A percentile compares a stretch with the other conserved stretches of the same genome.
These are phyloP conservation scores for Volucella zonaria DNA, from an alignment of 2,888 invertebrate species.

Conservation along the genomic window DNA sequence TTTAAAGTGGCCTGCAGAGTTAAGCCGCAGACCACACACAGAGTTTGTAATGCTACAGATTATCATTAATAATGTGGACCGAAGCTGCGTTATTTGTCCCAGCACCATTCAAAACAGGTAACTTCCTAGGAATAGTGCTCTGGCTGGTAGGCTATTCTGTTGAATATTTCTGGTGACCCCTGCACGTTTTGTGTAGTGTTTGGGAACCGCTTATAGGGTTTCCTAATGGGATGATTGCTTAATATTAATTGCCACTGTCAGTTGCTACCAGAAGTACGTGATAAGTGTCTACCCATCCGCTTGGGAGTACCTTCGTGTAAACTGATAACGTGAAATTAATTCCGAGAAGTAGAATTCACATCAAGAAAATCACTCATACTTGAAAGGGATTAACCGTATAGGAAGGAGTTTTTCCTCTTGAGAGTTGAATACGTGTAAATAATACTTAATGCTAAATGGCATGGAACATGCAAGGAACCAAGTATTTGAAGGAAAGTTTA, in stretches of 20 bases:
- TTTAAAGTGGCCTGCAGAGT: constrained; percentile 64
- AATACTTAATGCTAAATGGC: not conserved
- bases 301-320: constrained; percentile 56
- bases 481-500: too few species aligned
- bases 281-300: constrained; percentile 67
- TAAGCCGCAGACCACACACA: constrained; percentile 69
- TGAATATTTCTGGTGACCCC: constrained; percentile 61
- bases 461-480: too few species aligned
- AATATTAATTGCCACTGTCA: constrained; percentile 74
- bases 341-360: constrained; percentile 67
- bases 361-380: constrained; percentile 43
- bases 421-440: constrained; percentile 3
- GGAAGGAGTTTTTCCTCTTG: constrained; percentile 21
- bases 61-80: constrained; percentile 74
- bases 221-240: constrained; percentile 71
- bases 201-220: constrained; percentile 45
- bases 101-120: constrained; percentile 65
- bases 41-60: constrained; percentile 71
- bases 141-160: constrained; percentile 53
- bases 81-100: constrained; percentile 71
- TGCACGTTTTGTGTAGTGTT: constrained; percentile 47
- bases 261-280: constrained; percentile 73
- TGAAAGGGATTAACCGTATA: constrained; percentile 37
- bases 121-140: constrained; percentile 70
- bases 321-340: constrained; percentile 73